Evolutionary conservation across 2,888 invertebrate genomes (phyloP).

Genomic region (Limnephilus marmoratus): DNA sequence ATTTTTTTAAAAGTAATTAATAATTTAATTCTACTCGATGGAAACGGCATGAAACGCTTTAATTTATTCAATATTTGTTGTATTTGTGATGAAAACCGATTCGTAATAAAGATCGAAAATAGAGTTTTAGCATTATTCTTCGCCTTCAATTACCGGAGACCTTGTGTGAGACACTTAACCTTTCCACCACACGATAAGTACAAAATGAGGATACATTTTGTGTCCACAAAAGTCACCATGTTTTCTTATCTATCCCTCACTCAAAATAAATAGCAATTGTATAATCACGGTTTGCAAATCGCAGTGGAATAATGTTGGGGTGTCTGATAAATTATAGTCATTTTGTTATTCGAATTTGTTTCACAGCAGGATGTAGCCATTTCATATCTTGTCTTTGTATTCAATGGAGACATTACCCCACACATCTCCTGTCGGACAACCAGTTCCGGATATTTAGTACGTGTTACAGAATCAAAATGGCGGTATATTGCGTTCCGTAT

Average conservation of each 20-base stretch:
- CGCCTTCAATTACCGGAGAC: too few relatives aligned
- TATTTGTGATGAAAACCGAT: too few relatives aligned
- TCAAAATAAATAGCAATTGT: not conserved
- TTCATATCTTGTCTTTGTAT: not conserved
- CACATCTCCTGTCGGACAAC: not conserved
- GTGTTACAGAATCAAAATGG: not conserved
- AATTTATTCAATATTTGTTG: too few relatives aligned
- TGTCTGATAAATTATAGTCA: constrained; percentile 5
- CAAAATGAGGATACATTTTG: too few relatives aligned
- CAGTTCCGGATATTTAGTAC: constrained; percentile 12
- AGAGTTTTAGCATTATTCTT: too few relatives aligned
- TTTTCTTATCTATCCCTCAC: not conserved
- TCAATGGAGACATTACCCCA: constrained; percentile 16
- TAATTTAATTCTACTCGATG: too few relatives aligned
- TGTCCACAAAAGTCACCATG: not conserved
- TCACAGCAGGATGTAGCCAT: constrained; percentile 4
- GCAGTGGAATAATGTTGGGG: not conserved
- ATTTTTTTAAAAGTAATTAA: too few relatives aligned
- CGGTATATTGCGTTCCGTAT: not conserved
- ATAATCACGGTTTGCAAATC: not conserved
- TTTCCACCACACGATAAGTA: too few relatives aligned
- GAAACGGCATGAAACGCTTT: too few relatives aligned
- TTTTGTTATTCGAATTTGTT: constrained; percentile 13
- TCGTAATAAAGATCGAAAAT: too few relatives aligned
- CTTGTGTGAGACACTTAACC: too few relatives aligned